phyloP scores from a whole-genome alignment of 2,113 vertebrate genomes.

The Megaptera novaeangliae region DNA sequence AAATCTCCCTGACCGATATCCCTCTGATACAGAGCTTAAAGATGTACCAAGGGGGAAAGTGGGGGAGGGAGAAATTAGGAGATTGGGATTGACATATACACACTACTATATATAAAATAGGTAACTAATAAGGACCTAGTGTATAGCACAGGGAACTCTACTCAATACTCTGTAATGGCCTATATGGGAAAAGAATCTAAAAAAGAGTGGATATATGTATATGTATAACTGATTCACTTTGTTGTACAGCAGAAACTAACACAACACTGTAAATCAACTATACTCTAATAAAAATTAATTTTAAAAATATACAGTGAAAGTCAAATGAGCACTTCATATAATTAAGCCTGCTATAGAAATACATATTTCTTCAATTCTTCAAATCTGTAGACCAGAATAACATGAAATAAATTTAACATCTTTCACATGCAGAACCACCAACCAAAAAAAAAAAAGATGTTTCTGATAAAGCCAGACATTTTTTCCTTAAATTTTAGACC shows the following conservation, averaged over 20 bases:
- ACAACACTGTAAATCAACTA: neutral
- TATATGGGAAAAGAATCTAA: neutral
- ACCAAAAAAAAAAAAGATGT: neutral
- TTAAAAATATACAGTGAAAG: neutral
- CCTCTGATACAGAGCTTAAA: neutral
- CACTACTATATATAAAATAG: neutral
- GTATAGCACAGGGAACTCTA: neutral
- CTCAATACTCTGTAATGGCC: neutral
- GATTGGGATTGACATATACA: neutral
- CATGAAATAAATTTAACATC: neutral
- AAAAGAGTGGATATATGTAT: neutral
- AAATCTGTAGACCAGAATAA: slow-evolving; percentile 27
- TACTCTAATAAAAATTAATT: neutral
- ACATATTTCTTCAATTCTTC: neutral
- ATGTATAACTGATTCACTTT: neutral
- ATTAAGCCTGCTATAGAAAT: neutral
- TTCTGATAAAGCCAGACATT: neutral
- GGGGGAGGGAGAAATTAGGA: neutral
- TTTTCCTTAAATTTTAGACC: neutral
- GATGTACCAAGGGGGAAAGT: neutral
- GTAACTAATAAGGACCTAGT: neutral
- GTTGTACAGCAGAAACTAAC: neutral
- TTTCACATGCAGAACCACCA: neutral
- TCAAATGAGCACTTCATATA: neutral
- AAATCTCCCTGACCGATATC: neutral